Base-by-base conservation (phyloP, 2,888 invertebrate species). In the Eupithecia subumbrata region DNA sequence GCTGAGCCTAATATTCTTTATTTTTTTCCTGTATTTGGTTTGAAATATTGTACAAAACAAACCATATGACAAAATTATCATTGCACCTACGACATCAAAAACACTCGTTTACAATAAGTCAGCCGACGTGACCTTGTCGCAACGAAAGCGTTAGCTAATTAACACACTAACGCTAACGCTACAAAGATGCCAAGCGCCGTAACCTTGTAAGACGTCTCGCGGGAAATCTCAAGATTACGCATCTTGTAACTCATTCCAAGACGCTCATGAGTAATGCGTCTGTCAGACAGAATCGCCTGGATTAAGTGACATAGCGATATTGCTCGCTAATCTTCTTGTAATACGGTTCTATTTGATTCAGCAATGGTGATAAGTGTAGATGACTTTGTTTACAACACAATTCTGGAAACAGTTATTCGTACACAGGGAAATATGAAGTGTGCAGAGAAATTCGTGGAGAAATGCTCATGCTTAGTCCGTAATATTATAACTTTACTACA, bases 141-240 rank as follows among this genome's bases (percentile, higher is more conserved):
- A 18, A 66, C 37, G 40, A 22, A 56, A 56, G 22, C 56, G 56
- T 56, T 66, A 66, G 68, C 25, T 73, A 70, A 48, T 52, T 71
- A 74, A 74, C 68, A 68, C 67, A 60, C 43, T 67, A 40, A 63
- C 48, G 67, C 34, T 67, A 40, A 63, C 63, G 67, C 67, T 18
- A 71, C 73, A 73, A 72, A 69, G 63, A 72, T 70, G 68, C 45
- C 45, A 76, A 72, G 56, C 56, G 68, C 66, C 40, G 30, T 76
- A 68, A 71, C 73, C 73, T 76, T 76, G 76, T 76, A 48, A 34
- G 52, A 52, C 69, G 72, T 72, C 71, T 74, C 73, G 34, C 37
- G 73, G 72, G 72, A 78, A 75, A 75, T 77, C 74, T 74, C 64
- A 12, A 74, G 74, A 74, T 74, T 71, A 74, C 76, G 66, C 74